A percentile compares a stretch with the other conserved stretches of the same genome.
Evolutionary conservation across 2,888 invertebrate species (phyloP).

Genomic region (Heteromyza rotundicornis): DNA sequence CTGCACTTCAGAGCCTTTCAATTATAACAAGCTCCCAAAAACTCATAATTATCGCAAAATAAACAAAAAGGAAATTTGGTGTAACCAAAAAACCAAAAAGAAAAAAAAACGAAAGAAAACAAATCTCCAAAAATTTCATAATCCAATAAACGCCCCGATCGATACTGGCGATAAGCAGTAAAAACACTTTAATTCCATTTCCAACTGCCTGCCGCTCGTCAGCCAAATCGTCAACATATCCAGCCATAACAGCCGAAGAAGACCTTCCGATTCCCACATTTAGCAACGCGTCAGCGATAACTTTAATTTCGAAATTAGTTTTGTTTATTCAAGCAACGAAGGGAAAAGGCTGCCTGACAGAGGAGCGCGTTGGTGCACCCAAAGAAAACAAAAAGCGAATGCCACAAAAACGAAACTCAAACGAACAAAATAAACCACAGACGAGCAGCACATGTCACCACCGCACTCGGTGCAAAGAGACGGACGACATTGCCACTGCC

Average conservation of each 20-base stretch:
- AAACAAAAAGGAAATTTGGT: constrained; percentile 11
- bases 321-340: constrained; percentile 31
- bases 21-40: neutral
- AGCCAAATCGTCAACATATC: constrained; percentile 16
- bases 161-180: constrained; percentile 10
- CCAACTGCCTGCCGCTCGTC: constrained; percentile 3
- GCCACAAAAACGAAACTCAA: constrained; percentile 14
- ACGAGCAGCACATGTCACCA: constrained; percentile 11
- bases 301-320: constrained; percentile 33
- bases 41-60: constrained; percentile 11
- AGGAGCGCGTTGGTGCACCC: constrained; percentile 18
- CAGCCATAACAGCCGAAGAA: constrained; percentile 9
- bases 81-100: constrained; percentile 6
- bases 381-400: constrained; percentile 21
- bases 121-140: constrained; percentile 1
- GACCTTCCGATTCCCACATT: constrained; percentile 5
- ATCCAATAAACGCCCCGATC: constrained; percentile 9
- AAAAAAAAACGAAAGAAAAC: no score
- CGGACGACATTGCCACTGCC: constrained; percentile 17
- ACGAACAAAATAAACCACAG: neutral
- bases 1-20: no score
- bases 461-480: neutral
- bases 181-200: constrained; percentile 16
- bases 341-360: constrained; percentile 23
- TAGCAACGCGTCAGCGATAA: constrained; percentile 18